These are phyloP conservation scores for Congeria kusceri DNA, from an alignment of 2,888 invertebrate genomes.

Conservation along the genomic window DNA sequence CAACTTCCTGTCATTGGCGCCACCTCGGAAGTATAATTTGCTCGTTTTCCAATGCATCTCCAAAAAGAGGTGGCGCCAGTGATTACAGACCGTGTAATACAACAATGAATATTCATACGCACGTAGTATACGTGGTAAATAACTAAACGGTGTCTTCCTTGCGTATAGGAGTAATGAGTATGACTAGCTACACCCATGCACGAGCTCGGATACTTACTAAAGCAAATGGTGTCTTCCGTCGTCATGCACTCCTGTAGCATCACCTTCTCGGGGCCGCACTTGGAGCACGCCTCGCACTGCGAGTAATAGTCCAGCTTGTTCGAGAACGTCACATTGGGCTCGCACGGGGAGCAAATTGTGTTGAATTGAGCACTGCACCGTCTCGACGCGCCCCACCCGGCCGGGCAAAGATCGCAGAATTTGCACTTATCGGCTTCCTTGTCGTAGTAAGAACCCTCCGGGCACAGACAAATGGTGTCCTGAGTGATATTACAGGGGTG, in stretches of 20 bases:
- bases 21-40: too few relatives aligned
- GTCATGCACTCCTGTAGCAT: slow-evolving; percentile 77
- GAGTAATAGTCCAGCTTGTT: slow-evolving; percentile 74
- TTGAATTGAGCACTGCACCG: slow-evolving; percentile 74
- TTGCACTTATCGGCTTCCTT: slow-evolving; percentile 66
- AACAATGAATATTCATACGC: too few relatives aligned
- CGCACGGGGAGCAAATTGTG: slow-evolving; percentile 79
- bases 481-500: slow-evolving; percentile 79
- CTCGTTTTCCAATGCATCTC: too few relatives aligned
- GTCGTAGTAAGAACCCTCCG: slow-evolving; percentile 76
- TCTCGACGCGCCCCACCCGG: slow-evolving; percentile 75
- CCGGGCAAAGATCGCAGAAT: slow-evolving; percentile 77
- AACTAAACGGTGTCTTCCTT: too few relatives aligned
- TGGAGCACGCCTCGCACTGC: slow-evolving; percentile 77
- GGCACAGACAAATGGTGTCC: slow-evolving; percentile 81
- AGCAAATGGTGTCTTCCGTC: slow-evolving; percentile 82
- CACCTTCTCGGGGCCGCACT: slow-evolving; percentile 75
- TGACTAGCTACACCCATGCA: too few relatives aligned
- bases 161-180: too few relatives aligned
- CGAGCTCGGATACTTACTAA: slow-evolving; percentile 77
- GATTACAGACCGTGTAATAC: too few relatives aligned
- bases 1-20: too few relatives aligned
- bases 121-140: too few relatives aligned
- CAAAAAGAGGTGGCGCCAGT: too few relatives aligned
- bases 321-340: slow-evolving; percentile 78